Evolutionary conservation across 2,797 vertebrate genomes (phyloP), one percentile per base, ranked within the genome.

Genomic region (Crocodylus rhombifer): DNA sequence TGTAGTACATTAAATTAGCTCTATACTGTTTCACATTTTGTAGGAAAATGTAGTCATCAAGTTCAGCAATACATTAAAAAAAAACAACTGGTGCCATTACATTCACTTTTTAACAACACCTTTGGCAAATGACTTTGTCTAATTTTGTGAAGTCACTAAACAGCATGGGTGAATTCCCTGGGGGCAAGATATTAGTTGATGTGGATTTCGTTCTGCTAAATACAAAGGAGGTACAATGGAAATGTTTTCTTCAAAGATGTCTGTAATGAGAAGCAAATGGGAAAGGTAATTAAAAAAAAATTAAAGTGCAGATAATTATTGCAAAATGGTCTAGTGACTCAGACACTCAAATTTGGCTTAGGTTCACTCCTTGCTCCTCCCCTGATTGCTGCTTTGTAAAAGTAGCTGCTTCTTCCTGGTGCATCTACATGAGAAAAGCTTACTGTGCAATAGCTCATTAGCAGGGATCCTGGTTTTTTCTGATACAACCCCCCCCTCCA

Each of bases 121-220:
- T 86, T 88, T 18, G 84, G 42, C 57, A 86, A 55, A 4, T 87
- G 61, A 13, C 12, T 87, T 89, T 81, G 56, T 77, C 76, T 42
- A 88, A 75, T 51, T 28, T 56, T 75, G 8, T 88, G 18, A 9
- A 42, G 25, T 77, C 83, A 71, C 12, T 95, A 57, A 86, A 67
- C 3, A 84, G 20, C 14, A 56, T 30, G 28, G 64, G 23, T 56
- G 8, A 80, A 69, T 88, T 81, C 26, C 17, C 62, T 58, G 0
- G 3, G 28, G 55, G 75, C 18, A 26, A 64, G 2, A 28, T 75
- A n/a, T 75, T 69, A 15, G 5, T 58, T 88, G n/a, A 88, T 62
- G 0, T 51, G 33, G 2, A 18, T 0, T 1, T 30, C 64, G 84
- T 88, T 30, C 15, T 76, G 30, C 3, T 90, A 75, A 92, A 71